Conservation (phyloP, 2,888 invertebrate species). For the Drosophila anomalata region DNA sequence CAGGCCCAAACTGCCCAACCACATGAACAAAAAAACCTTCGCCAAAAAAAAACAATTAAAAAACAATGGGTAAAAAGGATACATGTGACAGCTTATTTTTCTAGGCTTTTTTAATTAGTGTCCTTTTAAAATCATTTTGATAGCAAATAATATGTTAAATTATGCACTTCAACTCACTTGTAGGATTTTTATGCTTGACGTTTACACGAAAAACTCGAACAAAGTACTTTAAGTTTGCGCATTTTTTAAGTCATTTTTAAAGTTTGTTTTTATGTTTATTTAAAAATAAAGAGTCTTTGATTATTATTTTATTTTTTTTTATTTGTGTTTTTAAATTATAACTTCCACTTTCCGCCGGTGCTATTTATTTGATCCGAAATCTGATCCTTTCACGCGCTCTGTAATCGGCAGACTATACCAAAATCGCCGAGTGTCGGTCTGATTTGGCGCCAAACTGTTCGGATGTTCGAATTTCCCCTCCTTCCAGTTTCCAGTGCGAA, state of each 20-base stretch:
- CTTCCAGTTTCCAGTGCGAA: slow-evolving; percentile 53
- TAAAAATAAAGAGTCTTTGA: not conserved
- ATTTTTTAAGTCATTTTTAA: not conserved
- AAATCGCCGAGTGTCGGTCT: slow-evolving; percentile 6
- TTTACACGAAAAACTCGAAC: not conserved
- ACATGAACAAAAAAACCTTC: not conserved
- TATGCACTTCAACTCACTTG: not conserved
- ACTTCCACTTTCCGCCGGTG: slow-evolving; percentile 4
- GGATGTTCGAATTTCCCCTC: slow-evolving; percentile 54
- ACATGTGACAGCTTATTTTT: not conserved
- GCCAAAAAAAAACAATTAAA: not conserved
- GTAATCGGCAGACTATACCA: slow-evolving; percentile 49
- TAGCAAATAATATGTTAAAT: too few relatives aligned
- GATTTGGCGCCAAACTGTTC: slow-evolving; percentile 67
- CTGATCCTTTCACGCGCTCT: slow-evolving; percentile 52
- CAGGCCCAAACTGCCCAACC: not conserved
- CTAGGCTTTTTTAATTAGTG: not conserved
- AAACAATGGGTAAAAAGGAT: not conserved
- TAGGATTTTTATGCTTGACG: not conserved
- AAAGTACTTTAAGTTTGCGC: not conserved
- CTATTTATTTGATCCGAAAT: slow-evolving; percentile 9
- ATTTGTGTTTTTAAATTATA: not conserved
- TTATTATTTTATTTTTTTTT: not conserved
- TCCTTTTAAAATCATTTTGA: not conserved
- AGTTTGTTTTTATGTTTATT: not conserved